Percentiles rank a stretch among this genome's conserved stretches.
Evolutionary conservation across 2,113 vertebrate species (phyloP).

Genomic region (Puntigrus tetrazona): DNA sequence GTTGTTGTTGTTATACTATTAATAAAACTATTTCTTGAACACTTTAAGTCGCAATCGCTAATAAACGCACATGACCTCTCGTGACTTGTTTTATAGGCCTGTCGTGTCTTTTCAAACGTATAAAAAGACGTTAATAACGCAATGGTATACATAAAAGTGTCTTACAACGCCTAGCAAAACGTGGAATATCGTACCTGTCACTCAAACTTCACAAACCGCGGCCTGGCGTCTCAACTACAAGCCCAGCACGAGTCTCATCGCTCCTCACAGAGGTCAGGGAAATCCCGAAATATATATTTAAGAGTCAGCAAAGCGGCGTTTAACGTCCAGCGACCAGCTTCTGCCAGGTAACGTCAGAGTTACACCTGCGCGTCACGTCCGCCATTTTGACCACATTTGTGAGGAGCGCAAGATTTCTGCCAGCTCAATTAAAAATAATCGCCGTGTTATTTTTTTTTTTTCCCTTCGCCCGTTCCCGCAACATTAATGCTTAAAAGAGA

Average conservation of each 20-base stretch:
- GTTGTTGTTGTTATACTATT: background rate
- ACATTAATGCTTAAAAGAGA: conserved; percentile 63
- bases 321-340: background rate
- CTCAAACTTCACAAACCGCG: background rate
- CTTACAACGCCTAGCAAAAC: background rate
- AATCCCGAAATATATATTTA: background rate
- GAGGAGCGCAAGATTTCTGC: conserved; percentile 49
- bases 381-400: conserved; percentile 53
- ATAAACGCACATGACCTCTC: background rate
- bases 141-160: background rate
- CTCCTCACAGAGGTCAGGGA: background rate
- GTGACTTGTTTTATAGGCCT: background rate
- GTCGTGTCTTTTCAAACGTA: background rate
- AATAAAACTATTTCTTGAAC: background rate
- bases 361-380: conserved; percentile 37
- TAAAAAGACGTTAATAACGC: background rate
- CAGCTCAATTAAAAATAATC: conserved; percentile 64
- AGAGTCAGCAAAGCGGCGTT: background rate
- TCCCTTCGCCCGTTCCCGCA: conserved; percentile 58
- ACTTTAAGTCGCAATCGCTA: background rate
- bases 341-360: conserved; percentile 13
- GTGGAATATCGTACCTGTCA: background rate
- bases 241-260: no score
- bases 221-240: background rate
- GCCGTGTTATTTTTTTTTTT: conserved; percentile 37